Conservation (phyloP, 2,888 invertebrate species). For the Callinectes sapidus region DNA sequence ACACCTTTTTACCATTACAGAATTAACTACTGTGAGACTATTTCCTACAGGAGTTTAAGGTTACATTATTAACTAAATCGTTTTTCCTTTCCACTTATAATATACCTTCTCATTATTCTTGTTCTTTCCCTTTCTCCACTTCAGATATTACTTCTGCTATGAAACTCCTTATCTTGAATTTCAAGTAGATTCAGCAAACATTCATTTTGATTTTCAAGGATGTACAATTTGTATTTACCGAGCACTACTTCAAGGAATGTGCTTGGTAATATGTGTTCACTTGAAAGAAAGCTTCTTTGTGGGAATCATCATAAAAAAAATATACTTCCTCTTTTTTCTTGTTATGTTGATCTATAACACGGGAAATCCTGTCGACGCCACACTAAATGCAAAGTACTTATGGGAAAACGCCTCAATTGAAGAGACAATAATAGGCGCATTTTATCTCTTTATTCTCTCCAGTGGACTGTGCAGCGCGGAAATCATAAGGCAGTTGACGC, state of each 20-base stretch:
- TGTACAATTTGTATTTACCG: no score
- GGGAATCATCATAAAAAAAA: background rate
- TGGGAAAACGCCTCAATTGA: background rate
- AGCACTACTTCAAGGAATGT: no score
- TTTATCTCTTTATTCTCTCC: background rate
- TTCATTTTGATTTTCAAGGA: no score
- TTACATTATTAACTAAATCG: background rate
- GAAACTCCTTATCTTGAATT: no score
- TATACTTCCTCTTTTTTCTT: background rate
- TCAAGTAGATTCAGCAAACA: no score
- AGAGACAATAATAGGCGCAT: conserved; percentile 4
- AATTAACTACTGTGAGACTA: background rate
- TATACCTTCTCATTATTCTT: no score
- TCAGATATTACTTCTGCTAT: no score
- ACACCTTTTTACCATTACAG: background rate
- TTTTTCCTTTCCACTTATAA: no score
- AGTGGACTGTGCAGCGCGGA: background rate
- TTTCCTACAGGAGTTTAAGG: background rate
- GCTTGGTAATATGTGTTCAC: no score
- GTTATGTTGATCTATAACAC: background rate
- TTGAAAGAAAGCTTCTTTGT: background rate
- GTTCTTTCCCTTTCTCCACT: no score
- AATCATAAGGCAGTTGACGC: background rate
- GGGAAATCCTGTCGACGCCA: background rate
- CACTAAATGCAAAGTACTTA: background rate